These are phyloP conservation scores for Drosophila nr. fundita DNA, from an alignment of 2,888 invertebrate species.

Conservation along the genomic window DNA sequence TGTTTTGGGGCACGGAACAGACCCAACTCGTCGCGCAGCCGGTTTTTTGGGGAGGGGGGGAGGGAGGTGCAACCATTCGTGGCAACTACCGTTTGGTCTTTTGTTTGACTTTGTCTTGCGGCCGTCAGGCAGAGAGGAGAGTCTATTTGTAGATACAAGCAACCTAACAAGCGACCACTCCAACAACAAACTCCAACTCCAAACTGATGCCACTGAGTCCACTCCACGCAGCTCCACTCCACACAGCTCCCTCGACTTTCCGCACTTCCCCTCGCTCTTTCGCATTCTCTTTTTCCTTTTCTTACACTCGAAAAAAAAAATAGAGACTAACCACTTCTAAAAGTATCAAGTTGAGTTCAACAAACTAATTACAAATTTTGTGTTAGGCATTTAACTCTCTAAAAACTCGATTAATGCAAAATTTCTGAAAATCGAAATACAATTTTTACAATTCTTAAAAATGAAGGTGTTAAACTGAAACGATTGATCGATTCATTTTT, in stretches of 20 bases:
- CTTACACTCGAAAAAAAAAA: not conserved
- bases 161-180: constrained; percentile 60
- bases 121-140: constrained; percentile 58
- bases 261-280: constrained; percentile 17
- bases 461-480: not conserved
- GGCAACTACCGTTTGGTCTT: constrained; percentile 80
- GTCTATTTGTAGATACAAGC: constrained; percentile 79
- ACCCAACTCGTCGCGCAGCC: constrained; percentile 47
- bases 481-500: not conserved
- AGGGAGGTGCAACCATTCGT: constrained; percentile 58
- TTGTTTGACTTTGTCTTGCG: constrained; percentile 79
- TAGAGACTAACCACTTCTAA: not conserved
- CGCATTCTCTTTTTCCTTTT: constrained; percentile 16
- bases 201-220: constrained; percentile 38
- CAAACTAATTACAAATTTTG: not conserved
- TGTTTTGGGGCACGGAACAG: constrained; percentile 11
- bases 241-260: constrained; percentile 14
- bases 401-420: not conserved
- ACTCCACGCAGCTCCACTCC: constrained; percentile 5
- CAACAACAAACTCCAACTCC: constrained; percentile 24
- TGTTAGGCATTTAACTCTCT: not conserved
- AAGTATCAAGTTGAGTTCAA: not conserved
- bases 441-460: no score
- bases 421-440: no score
- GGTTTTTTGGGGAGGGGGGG: constrained; percentile 43